These are phyloP conservation scores for Mimas tiliae DNA, from an alignment of 2,888 invertebrate species.

Conservation along the genomic window DNA sequence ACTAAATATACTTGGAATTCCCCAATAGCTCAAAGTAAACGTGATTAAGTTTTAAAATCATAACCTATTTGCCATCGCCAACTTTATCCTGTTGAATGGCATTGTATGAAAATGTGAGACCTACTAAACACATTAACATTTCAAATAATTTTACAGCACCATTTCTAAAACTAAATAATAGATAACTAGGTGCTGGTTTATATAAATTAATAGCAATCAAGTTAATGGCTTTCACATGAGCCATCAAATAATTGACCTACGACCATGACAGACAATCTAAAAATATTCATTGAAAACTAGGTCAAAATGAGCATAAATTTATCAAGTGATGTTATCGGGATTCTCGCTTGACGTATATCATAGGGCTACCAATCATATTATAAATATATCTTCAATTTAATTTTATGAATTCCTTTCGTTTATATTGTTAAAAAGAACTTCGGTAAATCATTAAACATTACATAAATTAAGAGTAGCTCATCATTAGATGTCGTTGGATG, in stretches of 20 bases:
- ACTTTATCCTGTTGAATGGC: too few relatives aligned
- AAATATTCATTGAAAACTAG: slow-evolving; percentile 57
- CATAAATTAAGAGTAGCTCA: too few relatives aligned
- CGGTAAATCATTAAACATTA: too few relatives aligned
- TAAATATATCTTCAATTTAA: neutral
- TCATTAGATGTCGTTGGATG: too few relatives aligned
- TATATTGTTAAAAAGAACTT: too few relatives aligned
- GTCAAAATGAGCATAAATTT: slow-evolving; percentile 67
- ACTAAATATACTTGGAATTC: too few relatives aligned
- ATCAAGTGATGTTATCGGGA: slow-evolving; percentile 49
- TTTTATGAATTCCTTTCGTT: neutral
- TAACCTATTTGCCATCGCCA: too few relatives aligned
- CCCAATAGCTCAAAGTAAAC: too few relatives aligned
- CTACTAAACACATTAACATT: too few relatives aligned
- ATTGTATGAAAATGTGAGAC: too few relatives aligned
- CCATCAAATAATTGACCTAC: slow-evolving; percentile 45
- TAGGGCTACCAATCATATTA: slow-evolving; percentile 7
- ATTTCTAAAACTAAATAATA: slow-evolving; percentile 1
- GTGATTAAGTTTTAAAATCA: too few relatives aligned
- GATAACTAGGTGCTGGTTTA: neutral
- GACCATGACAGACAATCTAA: slow-evolving; percentile 64
- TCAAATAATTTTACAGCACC: neutral
- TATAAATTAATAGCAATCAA: slow-evolving; percentile 15
- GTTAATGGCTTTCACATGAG: slow-evolving; percentile 32
- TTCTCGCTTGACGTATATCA: slow-evolving; percentile 20